Evolutionary conservation across 2,113 vertebrate genomes (phyloP).

Genomic region (Sphyrna mokarran): DNA sequence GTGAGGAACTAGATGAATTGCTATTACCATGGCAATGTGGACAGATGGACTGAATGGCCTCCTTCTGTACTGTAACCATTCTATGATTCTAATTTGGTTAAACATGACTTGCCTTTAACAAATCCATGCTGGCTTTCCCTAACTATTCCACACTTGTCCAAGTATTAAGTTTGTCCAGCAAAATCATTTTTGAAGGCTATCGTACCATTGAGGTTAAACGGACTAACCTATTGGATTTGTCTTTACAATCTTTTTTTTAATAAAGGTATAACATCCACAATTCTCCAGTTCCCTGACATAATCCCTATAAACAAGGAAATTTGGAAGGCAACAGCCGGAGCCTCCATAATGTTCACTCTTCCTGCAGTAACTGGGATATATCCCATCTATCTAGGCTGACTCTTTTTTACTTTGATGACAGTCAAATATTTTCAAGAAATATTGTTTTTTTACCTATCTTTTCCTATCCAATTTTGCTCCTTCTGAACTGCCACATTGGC

Average conservation of each 20-base stretch:
- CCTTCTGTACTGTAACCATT: no score
- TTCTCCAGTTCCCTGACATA: not conserved
- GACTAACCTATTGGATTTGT: not conserved
- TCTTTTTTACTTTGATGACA: not conserved
- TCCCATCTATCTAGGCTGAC: not conserved
- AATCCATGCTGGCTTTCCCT: no score
- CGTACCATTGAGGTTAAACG: not conserved
- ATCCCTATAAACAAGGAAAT: not conserved
- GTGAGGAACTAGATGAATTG: no score
- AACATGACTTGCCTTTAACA: no score
- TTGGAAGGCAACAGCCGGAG: not conserved
- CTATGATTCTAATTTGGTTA: no score
- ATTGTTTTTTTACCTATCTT: not conserved
- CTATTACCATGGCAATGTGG: no score
- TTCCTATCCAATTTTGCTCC: not conserved
- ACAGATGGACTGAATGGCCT: no score
- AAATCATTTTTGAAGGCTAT: not conserved
- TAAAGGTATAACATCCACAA: not conserved
- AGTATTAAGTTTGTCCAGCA: not conserved
- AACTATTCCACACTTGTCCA: no score
- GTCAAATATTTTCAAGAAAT: no score
- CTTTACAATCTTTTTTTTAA: not conserved
- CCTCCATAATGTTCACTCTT: not conserved
- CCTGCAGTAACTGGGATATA: not conserved
- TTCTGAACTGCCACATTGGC: not conserved